These are phyloP conservation scores for Melinopterus prodromus DNA, from an alignment of 2,888 invertebrate species.

Conservation along the genomic window DNA sequence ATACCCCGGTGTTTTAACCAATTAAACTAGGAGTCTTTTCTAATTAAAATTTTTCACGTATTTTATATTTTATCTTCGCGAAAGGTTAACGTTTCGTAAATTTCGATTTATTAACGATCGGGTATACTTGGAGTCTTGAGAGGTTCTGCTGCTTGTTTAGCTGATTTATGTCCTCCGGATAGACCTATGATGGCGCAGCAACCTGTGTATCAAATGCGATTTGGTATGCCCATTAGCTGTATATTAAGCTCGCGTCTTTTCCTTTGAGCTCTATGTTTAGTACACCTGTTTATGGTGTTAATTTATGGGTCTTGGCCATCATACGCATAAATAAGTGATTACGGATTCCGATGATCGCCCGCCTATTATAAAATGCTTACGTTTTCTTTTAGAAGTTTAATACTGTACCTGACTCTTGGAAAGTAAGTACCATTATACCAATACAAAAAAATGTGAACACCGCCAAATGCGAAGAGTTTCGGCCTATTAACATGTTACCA, in stretches of 20 bases:
- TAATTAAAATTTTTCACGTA: no score
- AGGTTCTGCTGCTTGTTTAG: not conserved
- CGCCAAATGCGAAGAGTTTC: no score
- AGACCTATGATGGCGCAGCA: not conserved
- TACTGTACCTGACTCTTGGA: no score
- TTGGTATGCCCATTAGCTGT: not conserved
- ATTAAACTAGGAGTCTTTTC: no score
- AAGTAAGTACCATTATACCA: no score
- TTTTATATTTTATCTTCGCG: no score
- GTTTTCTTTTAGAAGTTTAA: not conserved
- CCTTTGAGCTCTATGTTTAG: not conserved
- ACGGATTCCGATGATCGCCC: not conserved
- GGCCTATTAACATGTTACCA: no score
- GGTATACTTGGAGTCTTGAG: not conserved
- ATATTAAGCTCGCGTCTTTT: not conserved
- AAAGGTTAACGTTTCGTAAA: not conserved
- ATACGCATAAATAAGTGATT: not conserved
- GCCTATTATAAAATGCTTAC: not conserved
- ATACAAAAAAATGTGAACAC: no score
- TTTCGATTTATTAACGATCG: not conserved
- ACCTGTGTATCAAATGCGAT: slow-evolving; percentile 4
- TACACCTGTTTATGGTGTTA: not conserved
- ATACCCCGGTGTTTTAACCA: no score
- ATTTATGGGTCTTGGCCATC: not conserved
- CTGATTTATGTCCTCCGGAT: not conserved